Percentiles rank a stretch among this genome's conserved stretches.
Conservation (phyloP, 2,113 vertebrate genomes). For the Muntiacus muntjak region DNA sequence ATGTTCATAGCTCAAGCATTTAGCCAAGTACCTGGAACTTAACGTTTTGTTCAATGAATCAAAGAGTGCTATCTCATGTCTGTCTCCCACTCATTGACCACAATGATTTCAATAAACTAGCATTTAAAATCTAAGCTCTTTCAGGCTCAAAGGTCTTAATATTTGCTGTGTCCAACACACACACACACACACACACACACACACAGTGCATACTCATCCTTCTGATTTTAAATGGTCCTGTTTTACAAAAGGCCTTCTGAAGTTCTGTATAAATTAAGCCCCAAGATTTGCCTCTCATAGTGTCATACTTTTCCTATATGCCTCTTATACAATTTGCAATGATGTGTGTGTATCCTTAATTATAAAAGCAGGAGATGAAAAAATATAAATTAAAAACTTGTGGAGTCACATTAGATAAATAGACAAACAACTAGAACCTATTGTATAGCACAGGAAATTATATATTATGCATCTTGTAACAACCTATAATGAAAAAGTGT, state of each 20-base stretch:
- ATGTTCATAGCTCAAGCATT: background rate
- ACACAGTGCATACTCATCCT: background rate
- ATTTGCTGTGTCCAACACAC: background rate
- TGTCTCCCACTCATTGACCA: background rate
- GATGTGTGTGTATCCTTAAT: background rate
- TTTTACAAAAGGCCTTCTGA: background rate
- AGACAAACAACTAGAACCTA: background rate
- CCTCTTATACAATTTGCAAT: background rate
- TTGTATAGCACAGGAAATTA: background rate
- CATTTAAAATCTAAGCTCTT: background rate
- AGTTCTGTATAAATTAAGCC: background rate
- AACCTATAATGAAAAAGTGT: background rate
- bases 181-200: background rate
- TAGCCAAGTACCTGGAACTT: background rate
- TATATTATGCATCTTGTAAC: background rate
- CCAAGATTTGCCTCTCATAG: background rate
- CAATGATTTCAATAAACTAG: background rate
- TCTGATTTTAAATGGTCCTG: background rate
- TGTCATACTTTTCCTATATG: background rate
- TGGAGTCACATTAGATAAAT: background rate
- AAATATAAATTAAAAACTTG: background rate
- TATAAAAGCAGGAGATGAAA: background rate
- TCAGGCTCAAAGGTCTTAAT: background rate
- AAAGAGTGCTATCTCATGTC: background rate
- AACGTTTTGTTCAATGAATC: background rate